A percentile compares a stretch with the other conserved stretches of the same genome.
Conservation (phyloP, 1,140 invertebrate species). For the Panulirus ornatus region DNA sequence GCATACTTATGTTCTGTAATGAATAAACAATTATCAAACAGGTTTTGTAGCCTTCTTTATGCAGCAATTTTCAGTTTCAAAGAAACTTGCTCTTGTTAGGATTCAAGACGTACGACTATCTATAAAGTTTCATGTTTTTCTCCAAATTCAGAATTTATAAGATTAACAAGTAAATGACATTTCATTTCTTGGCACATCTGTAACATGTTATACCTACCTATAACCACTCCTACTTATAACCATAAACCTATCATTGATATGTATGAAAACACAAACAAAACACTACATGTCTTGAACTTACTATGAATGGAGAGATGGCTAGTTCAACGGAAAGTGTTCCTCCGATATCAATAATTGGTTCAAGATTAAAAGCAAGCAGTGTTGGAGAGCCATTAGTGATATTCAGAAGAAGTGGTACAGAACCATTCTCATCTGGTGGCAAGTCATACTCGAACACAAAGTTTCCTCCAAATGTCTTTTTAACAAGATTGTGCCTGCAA, state of each 20-base stretch:
- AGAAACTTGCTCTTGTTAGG: too few relatives aligned
- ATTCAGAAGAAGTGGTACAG: constrained; percentile 73
- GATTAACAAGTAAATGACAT: too few relatives aligned
- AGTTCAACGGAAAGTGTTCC: constrained; percentile 76
- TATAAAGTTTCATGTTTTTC: too few relatives aligned
- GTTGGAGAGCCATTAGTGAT: constrained; percentile 75
- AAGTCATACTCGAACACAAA: constrained; percentile 75
- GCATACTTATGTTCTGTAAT: constrained; percentile 39
- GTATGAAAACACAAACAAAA: not conserved
- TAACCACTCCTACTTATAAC: too few relatives aligned
- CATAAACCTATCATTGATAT: too few relatives aligned
- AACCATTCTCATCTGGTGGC: constrained; percentile 69
- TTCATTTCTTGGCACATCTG: too few relatives aligned
- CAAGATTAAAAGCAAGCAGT: constrained; percentile 73
- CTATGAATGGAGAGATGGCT: constrained; percentile 74
- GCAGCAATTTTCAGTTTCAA: too few relatives aligned
- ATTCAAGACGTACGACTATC: too few relatives aligned
- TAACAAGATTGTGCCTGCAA: constrained; percentile 68
- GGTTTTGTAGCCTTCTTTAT: too few relatives aligned
- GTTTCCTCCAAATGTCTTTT: constrained; percentile 76
- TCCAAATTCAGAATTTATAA: too few relatives aligned
- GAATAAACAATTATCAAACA: too few relatives aligned
- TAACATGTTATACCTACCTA: too few relatives aligned
- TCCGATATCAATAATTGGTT: constrained; percentile 76
- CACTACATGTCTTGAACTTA: constrained; percentile 49